Percentiles rank a stretch among this genome's conserved stretches.
Conservation (phyloP, 1,140 invertebrate species). For the Rhagoletis pomonella region DNA sequence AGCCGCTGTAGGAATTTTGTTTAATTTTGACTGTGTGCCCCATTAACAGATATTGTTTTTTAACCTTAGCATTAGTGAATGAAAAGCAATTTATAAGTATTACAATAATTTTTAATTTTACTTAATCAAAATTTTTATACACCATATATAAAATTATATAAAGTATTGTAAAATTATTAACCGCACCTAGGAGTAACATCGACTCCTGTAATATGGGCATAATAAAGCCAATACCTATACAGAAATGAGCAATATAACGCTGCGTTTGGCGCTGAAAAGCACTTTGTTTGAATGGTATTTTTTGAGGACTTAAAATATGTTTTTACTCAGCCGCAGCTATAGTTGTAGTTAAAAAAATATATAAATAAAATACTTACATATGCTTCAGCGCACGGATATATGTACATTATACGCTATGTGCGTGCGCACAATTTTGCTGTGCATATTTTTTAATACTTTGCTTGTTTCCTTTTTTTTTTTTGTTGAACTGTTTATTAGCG, state of each 20-base stretch:
- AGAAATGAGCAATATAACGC: slow-evolving; percentile 1
- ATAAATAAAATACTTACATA: not conserved
- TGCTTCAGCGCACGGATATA: too few species aligned
- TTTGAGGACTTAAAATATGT: not conserved
- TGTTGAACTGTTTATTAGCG: too few species aligned
- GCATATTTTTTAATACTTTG: slow-evolving; percentile 6
- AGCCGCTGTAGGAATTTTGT: too few species aligned
- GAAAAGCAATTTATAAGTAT: slow-evolving; percentile 37
- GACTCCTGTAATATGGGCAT: too few species aligned
- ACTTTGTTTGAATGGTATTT: not conserved
- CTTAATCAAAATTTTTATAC: slow-evolving; percentile 40
- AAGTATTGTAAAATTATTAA: not conserved
- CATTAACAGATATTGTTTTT: not conserved
- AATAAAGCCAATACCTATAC: not conserved
- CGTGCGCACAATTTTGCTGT: not conserved
- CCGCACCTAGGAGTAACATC: not conserved
- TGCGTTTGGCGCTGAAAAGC: not conserved
- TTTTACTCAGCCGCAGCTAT: slow-evolving; percentile 32
- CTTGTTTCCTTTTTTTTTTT: too few species aligned
- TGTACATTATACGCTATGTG: not conserved
- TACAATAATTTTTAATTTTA: slow-evolving; percentile 43
- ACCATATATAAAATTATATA: not conserved
- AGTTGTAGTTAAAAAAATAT: not conserved
- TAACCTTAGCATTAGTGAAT: slow-evolving; percentile 7
- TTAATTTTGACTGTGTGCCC: too few species aligned